Percentiles rank a stretch among this genome's conserved stretches.
These are phyloP conservation scores for Cordilura impudica DNA, from an alignment of 2,888 invertebrate genomes.

Conservation along the genomic window DNA sequence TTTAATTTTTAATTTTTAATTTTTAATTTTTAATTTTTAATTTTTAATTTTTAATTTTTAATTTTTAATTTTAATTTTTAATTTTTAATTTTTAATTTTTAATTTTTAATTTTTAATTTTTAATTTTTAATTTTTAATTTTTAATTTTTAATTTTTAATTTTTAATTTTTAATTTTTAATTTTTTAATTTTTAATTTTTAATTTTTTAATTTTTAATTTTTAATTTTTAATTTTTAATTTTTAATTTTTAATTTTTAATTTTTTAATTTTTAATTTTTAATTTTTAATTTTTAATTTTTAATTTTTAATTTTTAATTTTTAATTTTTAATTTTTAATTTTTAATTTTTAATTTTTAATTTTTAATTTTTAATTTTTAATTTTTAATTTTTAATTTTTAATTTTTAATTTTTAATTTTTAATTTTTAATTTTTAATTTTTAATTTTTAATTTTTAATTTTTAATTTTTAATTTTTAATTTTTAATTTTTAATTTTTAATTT, in stretches of 20 bases:
- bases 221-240: background rate
- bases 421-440: background rate
- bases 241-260: background rate
- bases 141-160: background rate
- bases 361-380: background rate
- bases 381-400: background rate
- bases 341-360: background rate
- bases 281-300: background rate
- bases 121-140: background rate
- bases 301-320: background rate
- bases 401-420: background rate
- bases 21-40: background rate
- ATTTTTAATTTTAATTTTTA: background rate
- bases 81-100: background rate
- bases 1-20: background rate
- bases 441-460: background rate
- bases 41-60: background rate
- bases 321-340: background rate
- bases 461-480: background rate
- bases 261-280: background rate
- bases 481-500: background rate
- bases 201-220: background rate
- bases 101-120: background rate
- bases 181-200: background rate
- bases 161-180: background rate